These are phyloP conservation scores for Oxyruncus cristatus DNA, from an alignment of 2,113 vertebrate species.

Conservation along the genomic window DNA sequence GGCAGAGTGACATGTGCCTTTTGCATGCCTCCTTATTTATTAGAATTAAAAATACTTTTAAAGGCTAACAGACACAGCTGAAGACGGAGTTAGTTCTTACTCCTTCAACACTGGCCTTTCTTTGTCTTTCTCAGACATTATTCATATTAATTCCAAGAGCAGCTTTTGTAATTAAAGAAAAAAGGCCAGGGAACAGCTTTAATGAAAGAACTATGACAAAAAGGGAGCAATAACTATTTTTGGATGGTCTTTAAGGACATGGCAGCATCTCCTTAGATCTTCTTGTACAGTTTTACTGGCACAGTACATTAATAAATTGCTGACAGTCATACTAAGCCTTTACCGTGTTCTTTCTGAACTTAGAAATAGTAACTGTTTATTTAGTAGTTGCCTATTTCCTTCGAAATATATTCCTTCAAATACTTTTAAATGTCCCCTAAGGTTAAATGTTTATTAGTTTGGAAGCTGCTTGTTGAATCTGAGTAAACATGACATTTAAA, in stretches of 20 bases:
- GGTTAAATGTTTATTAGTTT: not conserved
- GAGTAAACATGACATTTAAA: not conserved
- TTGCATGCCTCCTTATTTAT: not conserved
- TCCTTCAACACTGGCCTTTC: rapidly evolving
- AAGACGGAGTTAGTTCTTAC: not conserved
- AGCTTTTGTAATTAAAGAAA: not conserved
- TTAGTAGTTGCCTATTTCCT: not conserved
- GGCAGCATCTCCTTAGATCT: rapidly evolving
- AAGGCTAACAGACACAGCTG: not conserved
- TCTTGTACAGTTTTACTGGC: not conserved
- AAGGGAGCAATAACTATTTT: not conserved
- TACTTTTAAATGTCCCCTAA: not conserved
- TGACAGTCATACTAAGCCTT: not conserved
- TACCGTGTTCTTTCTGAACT: not conserved
- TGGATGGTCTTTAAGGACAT: not conserved
- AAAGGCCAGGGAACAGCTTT: not conserved
- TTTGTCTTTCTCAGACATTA: not conserved
- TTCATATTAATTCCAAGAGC: not conserved
- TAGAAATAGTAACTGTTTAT: not conserved
- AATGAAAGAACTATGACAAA: not conserved
- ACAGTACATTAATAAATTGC: not conserved
- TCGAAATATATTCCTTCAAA: not conserved
- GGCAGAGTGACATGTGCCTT: rapidly evolving
- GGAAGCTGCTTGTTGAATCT: not conserved
- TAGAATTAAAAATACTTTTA: not conserved